Percentiles rank a stretch among this genome's conserved stretches.
Evolutionary conservation across 2,888 invertebrate species (phyloP).

Genomic region (Agonopterix heracliana): DNA sequence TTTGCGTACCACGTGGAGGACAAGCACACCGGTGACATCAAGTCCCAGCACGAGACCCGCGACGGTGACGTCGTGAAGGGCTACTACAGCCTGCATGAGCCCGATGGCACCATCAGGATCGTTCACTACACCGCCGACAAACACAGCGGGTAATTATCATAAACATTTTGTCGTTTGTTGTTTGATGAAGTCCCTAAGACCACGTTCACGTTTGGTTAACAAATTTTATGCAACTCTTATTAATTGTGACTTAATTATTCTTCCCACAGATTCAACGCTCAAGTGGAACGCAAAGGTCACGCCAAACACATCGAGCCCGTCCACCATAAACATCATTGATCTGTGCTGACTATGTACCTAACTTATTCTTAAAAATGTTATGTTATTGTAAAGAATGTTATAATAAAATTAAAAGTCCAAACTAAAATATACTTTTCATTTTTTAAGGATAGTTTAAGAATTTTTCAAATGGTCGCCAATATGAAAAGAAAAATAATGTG

Average conservation of each 20-base stretch:
- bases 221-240: too few species aligned
- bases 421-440: too few species aligned
- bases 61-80: slow-evolving; percentile 78
- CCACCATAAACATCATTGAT: slow-evolving; percentile 7
- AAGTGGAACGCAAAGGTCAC: slow-evolving; percentile 25
- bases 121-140: slow-evolving; percentile 72
- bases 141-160: slow-evolving; percentile 26
- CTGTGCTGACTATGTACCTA: too few species aligned
- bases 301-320: slow-evolving; percentile 22
- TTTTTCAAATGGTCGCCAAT: too few species aligned
- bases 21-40: slow-evolving; percentile 73
- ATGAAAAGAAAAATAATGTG: too few species aligned
- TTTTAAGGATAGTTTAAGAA: too few species aligned
- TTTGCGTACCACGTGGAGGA: slow-evolving; percentile 46
- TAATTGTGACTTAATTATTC: neutral
- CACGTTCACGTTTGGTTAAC: neutral
- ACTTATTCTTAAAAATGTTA: too few species aligned
- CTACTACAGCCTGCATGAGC: slow-evolving; percentile 52
- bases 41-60: slow-evolving; percentile 69
- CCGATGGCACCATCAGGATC: slow-evolving; percentile 40
- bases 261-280: slow-evolving; percentile 20
- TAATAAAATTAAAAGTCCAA: too few species aligned
- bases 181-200: neutral
- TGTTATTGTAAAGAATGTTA: too few species aligned
- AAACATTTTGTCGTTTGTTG: too few species aligned